Percentiles rank a stretch among this genome's conserved stretches.
Evolutionary conservation across 35 echinoderm and acorn worm genomes (phyloP).

Genomic region (Hemicentrotus pulcherrimus): DNA sequence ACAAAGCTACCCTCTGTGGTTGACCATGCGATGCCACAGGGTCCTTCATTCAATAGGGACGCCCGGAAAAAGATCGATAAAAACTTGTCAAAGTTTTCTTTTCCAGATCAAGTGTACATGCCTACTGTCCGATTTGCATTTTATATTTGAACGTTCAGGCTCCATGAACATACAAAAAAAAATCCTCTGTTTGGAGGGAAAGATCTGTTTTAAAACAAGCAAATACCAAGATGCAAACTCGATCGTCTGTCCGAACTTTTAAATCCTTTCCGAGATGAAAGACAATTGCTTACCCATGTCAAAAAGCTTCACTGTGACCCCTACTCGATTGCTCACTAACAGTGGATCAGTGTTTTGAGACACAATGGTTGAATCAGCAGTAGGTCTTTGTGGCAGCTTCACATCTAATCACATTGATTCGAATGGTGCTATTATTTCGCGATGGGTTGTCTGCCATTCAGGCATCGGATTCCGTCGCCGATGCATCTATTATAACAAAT

Average conservation of each 20-base stretch:
- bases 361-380: background rate
- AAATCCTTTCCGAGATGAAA: background rate
- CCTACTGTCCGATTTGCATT: background rate
- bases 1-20: background rate
- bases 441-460: background rate
- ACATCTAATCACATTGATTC: background rate
- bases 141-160: background rate
- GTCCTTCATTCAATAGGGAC: background rate
- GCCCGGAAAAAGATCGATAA: background rate
- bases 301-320: background rate
- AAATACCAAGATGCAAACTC: background rate
- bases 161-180: background rate
- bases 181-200: background rate
- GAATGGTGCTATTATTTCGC: background rate
- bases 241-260: background rate
- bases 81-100: slow-evolving; percentile 13
- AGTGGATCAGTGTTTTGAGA: background rate
- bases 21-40: background rate
- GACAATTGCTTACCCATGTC: background rate
- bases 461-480: background rate
- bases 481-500: background rate
- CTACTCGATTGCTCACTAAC: background rate
- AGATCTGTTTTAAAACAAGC: background rate
- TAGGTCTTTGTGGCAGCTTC: background rate
- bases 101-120: background rate